Evolutionary conservation across 2,797 vertebrate genomes (phyloP).

Genomic region (Phrynocephalus forsythii): DNA sequence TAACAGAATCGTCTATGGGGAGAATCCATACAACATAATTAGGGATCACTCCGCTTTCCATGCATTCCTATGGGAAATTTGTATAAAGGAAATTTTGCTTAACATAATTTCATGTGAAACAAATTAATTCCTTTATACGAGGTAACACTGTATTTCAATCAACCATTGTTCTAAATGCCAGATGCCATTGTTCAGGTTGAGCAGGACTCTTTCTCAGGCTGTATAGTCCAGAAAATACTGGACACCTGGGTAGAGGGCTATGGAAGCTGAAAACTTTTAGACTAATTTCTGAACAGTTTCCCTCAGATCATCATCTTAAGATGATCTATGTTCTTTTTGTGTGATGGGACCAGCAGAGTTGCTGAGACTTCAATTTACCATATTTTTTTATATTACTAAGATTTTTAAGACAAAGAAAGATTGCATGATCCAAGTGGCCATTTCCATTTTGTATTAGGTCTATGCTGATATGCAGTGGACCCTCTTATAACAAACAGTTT

Average conservation of each 20-base stretch:
- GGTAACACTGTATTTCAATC: neutral
- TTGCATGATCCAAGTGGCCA: slow-evolving; percentile 10
- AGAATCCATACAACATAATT: too few species aligned
- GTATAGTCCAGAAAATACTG: neutral
- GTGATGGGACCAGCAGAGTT: neutral
- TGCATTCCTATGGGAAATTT: too few species aligned
- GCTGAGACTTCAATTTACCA: too few species aligned
- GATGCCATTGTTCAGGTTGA: neutral
- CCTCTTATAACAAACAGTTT: too few species aligned
- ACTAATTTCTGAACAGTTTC: neutral
- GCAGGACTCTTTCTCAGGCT: neutral
- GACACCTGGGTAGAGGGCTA: neutral
- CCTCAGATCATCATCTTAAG: neutral
- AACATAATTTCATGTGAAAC: too few species aligned
- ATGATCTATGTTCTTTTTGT: neutral
- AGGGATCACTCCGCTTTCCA: too few species aligned
- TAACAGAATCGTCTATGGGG: too few species aligned
- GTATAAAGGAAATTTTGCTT: too few species aligned
- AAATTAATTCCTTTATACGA: too few species aligned
- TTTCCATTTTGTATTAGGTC: neutral
- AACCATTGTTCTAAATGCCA: neutral
- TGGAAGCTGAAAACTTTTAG: neutral
- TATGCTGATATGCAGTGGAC: neutral
- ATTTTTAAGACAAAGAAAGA: slow-evolving; percentile 57
- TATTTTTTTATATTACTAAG: neutral